Percentiles rank a stretch among this genome's conserved stretches.
Evolutionary conservation across 2,888 invertebrate genomes (phyloP).

Genomic region (Drosophila suboccidentalis): DNA sequence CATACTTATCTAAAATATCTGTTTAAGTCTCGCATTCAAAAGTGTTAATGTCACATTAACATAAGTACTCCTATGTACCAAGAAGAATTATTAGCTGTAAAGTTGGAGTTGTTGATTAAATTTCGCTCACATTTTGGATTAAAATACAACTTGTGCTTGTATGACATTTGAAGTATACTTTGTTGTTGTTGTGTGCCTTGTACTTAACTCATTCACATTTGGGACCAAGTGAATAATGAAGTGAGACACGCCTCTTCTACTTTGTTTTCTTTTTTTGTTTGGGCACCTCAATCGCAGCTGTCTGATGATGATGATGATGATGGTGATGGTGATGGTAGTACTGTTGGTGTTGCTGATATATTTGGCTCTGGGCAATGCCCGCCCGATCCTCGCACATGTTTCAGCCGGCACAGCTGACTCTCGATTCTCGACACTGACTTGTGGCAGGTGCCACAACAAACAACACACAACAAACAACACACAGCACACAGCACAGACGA

Average conservation of each 20-base stretch:
- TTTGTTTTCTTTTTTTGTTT: slow-evolving; percentile 20
- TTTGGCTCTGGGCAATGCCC: slow-evolving; percentile 50
- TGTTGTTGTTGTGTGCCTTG: slow-evolving; percentile 9
- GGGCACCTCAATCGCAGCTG: slow-evolving; percentile 55
- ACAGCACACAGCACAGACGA: neutral
- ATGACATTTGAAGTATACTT: slow-evolving; percentile 13
- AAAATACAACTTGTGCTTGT: neutral
- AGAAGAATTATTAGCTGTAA: neutral
- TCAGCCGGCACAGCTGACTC: slow-evolving; percentile 67
- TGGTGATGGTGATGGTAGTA: slow-evolving; percentile 23
- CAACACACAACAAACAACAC: slow-evolving; percentile 56
- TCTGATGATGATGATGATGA: slow-evolving; percentile 31
- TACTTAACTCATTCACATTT: slow-evolving; percentile 35
- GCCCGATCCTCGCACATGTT: slow-evolving; percentile 60
- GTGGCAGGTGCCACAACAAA: slow-evolving; percentile 74
- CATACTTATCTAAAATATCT: neutral
- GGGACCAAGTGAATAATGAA: slow-evolving; percentile 56
- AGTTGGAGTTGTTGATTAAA: neutral
- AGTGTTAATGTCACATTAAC: neutral
- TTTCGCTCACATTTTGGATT: slow-evolving; percentile 1
- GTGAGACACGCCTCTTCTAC: slow-evolving; percentile 50
- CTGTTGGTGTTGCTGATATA: slow-evolving; percentile 29
- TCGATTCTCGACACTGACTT: slow-evolving; percentile 22
- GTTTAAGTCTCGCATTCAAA: neutral
- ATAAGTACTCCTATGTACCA: neutral